A percentile compares a stretch with the other conserved stretches of the same genome.
These are phyloP conservation scores for Plemyria rubiginata DNA, from an alignment of 2,888 invertebrate species.

Conservation along the genomic window DNA sequence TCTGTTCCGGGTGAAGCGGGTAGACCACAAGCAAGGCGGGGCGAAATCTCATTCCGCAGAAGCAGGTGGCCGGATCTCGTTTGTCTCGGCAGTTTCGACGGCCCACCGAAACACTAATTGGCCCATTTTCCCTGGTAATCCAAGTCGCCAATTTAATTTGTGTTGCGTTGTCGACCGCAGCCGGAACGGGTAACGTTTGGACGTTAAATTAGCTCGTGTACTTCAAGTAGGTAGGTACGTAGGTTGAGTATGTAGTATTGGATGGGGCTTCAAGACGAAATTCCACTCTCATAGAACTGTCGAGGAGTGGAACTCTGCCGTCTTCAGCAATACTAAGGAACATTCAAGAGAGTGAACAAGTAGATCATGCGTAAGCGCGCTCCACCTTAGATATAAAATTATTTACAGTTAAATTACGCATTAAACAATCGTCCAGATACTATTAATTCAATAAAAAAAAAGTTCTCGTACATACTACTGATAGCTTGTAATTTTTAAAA, in stretches of 20 bases:
- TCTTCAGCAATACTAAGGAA: no score
- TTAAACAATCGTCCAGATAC: no score
- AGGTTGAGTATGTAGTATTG: background rate
- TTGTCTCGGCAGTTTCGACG: constrained; percentile 64
- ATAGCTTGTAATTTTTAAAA: no score
- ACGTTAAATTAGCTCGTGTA: constrained; percentile 7
- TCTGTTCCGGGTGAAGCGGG: background rate
- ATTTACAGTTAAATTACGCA: no score
- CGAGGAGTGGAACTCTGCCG: no score
- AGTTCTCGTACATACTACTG: no score
- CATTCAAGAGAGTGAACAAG: no score
- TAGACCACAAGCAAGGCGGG: constrained; percentile 56
- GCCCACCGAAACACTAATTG: constrained; percentile 77
- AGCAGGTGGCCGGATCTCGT: constrained; percentile 74
- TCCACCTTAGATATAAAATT: no score
- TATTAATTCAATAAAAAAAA: no score
- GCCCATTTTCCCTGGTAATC: constrained; percentile 77
- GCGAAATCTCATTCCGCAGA: constrained; percentile 58
- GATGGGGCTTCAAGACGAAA: no score
- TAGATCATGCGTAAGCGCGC: no score
- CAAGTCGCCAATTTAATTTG: constrained; percentile 76
- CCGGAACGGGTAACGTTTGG: background rate
- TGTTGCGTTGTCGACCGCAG: constrained; percentile 49
- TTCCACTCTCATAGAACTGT: no score
- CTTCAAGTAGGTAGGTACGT: background rate